phyloP scores from a whole-genome alignment of 2,888 invertebrate genomes.

The Heliconius hortense region DNA sequence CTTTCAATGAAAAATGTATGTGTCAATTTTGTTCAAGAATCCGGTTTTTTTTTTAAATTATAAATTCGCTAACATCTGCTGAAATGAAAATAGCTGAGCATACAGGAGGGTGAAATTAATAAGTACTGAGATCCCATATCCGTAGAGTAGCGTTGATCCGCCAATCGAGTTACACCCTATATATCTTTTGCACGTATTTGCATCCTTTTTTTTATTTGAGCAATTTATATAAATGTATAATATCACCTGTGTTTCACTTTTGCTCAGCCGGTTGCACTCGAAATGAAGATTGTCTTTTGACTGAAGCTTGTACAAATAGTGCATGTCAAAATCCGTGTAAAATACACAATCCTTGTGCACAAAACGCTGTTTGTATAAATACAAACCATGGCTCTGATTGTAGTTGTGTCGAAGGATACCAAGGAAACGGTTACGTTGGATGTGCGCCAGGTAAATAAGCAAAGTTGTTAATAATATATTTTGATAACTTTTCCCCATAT shows the following conservation, averaged over 20 bases:
- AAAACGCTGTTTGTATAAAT: conserved; percentile 92
- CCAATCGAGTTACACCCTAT: too few relatives aligned
- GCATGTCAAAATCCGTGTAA: conserved; percentile 94
- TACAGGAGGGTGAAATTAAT: too few relatives aligned
- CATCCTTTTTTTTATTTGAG: too few relatives aligned
- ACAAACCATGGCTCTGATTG: conserved; percentile 94
- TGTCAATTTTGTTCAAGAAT: too few relatives aligned
- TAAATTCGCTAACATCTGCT: too few relatives aligned
- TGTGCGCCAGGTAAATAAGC: conserved; percentile 86
- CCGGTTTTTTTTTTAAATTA: too few relatives aligned
- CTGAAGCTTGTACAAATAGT: conserved; percentile 92
- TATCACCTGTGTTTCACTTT: conserved; percentile 48
- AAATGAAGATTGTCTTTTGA: conserved; percentile 92
- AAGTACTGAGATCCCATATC: too few relatives aligned
- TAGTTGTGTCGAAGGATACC: conserved; percentile 91
- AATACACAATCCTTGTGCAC: conserved; percentile 91
- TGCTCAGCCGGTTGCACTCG: conserved; percentile 91
- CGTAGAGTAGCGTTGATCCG: too few relatives aligned
- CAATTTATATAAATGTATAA: conserved; percentile 29
- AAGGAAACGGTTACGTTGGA: conserved; percentile 92
- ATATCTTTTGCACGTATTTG: conserved; percentile 21
- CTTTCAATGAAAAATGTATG: too few relatives aligned
- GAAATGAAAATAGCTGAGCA: too few relatives aligned
- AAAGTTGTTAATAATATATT: conserved; percentile 4
- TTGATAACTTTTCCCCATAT: background rate